Conservation (phyloP, 2,113 vertebrate species). For the Anoplopoma fimbria region DNA sequence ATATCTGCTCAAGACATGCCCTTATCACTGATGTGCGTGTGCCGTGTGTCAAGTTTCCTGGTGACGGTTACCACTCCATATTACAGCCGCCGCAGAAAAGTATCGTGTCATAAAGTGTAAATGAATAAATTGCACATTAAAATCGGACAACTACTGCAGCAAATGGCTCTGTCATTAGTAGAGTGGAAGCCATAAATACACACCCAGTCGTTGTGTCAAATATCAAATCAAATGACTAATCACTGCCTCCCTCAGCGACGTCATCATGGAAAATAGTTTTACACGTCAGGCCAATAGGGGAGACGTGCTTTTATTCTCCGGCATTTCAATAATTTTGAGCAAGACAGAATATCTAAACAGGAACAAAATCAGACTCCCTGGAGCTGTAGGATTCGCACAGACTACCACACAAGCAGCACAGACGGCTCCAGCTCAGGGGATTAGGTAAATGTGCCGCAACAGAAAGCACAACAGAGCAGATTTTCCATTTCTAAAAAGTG, state of each 20-base stretch:
- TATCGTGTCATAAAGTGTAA: conserved; percentile 7
- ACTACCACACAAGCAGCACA: background rate
- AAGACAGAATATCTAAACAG: conserved; percentile 12
- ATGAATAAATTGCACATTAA: conserved; percentile 18
- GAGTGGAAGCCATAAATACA: conserved; percentile 64
- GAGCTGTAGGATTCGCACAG: background rate
- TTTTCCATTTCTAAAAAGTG: conserved; percentile 59
- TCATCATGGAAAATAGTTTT: conserved; percentile 62
- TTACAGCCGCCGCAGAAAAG: background rate
- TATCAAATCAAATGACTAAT: conserved; percentile 69
- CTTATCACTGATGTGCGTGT: background rate
- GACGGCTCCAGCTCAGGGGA: conserved; percentile 12
- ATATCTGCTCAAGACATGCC: background rate
- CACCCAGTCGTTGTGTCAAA: conserved; percentile 57
- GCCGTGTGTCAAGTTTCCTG: background rate
- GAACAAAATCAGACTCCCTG: background rate
- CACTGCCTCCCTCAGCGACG: conserved; percentile 35
- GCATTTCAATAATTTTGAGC: conserved; percentile 32
- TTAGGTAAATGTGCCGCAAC: conserved; percentile 51
- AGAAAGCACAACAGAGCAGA: conserved; percentile 39
- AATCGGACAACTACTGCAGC: conserved; percentile 41
- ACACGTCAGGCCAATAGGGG: conserved; percentile 15
- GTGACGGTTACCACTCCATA: background rate
- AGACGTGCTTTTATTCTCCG: background rate
- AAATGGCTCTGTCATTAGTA: conserved; percentile 51